phyloP scores from a whole-genome alignment of 35 echinoderm and acorn worm species.

The Hemicentrotus pulcherrimus region DNA sequence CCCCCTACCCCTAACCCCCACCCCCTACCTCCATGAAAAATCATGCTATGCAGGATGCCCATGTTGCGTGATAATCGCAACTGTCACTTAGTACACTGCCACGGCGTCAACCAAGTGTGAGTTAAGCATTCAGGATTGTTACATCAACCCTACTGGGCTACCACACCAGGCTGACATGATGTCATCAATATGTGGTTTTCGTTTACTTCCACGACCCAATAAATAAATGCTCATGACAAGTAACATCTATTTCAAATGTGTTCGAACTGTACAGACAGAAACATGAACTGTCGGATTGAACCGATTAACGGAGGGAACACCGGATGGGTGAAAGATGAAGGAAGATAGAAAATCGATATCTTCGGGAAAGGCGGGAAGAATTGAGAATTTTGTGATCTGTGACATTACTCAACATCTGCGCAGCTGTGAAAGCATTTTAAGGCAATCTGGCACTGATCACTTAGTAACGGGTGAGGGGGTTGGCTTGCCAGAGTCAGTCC shows the following conservation, averaged over 20 bases:
- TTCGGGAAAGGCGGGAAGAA: neutral
- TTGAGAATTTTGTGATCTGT: neutral
- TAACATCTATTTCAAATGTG: neutral
- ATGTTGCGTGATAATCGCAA: neutral
- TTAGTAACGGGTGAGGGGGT: slow-evolving; percentile 4
- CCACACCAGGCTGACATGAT: neutral
- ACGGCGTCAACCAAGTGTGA: neutral
- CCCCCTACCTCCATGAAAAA: too few species aligned
- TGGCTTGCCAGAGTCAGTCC: neutral
- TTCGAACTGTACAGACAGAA: neutral
- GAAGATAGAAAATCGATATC: neutral
- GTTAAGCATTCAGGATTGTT: neutral
- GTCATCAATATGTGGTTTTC: neutral
- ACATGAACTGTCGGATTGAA: too few species aligned
- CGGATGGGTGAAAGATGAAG: neutral
- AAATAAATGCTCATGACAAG: neutral
- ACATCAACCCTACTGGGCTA: neutral
- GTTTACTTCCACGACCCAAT: neutral
- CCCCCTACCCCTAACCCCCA: too few species aligned
- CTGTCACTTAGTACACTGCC: neutral
- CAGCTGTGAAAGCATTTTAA: slow-evolving; percentile 18
- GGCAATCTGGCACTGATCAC: neutral
- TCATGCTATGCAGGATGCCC: neutral
- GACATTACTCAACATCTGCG: neutral
- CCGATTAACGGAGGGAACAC: neutral